A percentile compares a stretch with the other conserved stretches of the same genome.
Evolutionary conservation across 2,888 invertebrate genomes (phyloP).

Genomic region (Sympetrum striolatum): DNA sequence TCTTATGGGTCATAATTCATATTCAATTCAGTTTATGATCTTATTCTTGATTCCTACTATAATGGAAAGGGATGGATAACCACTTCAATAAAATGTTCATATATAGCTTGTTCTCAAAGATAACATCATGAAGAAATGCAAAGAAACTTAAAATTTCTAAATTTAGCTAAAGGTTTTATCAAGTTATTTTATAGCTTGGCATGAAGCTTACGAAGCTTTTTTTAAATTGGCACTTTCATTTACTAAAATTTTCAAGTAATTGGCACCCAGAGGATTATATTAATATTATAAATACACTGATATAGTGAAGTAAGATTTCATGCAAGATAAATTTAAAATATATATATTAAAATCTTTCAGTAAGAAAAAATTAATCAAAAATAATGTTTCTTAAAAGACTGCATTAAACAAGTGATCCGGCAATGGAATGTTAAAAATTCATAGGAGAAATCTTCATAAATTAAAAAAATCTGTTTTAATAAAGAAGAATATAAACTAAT

Average conservation of each 20-base stretch:
- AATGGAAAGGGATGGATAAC: neutral
- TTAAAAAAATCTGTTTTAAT: neutral
- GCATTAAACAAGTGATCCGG: neutral
- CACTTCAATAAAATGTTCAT: neutral
- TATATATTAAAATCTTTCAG: neutral
- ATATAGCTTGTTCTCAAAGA: neutral
- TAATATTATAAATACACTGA: neutral
- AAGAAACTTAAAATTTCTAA: neutral
- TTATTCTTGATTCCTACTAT: neutral
- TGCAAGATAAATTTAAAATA: neutral
- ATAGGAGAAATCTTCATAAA: neutral
- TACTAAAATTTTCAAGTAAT: neutral
- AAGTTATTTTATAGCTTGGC: neutral
- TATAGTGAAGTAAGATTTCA: neutral
- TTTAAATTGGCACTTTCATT: slow-evolving; percentile 31
- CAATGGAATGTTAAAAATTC: slow-evolving; percentile 8
- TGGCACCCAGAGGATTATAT: slow-evolving; percentile 9
- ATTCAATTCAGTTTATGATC: neutral
- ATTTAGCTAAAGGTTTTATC: neutral
- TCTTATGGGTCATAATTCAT: neutral
- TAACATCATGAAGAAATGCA: neutral
- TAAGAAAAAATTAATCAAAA: neutral
- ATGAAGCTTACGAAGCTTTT: neutral
- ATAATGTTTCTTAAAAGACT: neutral
- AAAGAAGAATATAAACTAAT: neutral